Evolutionary conservation across 2,113 vertebrate genomes (phyloP).

Genomic region (Mystacornis crossleyi): DNA sequence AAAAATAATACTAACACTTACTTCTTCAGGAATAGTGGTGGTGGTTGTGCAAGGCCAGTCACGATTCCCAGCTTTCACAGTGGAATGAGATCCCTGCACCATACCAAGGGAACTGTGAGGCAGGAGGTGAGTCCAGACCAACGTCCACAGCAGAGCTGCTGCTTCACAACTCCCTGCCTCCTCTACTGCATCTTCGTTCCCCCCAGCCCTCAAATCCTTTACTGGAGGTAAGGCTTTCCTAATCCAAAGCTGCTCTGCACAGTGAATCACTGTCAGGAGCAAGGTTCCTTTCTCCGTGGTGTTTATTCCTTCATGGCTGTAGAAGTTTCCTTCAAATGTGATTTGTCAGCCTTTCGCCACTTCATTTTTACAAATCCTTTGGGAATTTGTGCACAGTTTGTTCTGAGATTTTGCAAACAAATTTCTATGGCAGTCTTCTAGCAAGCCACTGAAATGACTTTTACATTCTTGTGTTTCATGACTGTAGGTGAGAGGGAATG

Average conservation of each 20-base stretch:
- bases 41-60: background rate
- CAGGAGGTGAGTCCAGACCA: background rate
- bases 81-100: background rate
- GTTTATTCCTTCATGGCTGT: background rate
- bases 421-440: background rate
- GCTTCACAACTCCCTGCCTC: background rate
- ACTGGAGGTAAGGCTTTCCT: background rate
- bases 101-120: background rate
- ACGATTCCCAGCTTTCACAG: background rate
- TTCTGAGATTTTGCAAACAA: background rate
- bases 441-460: background rate
- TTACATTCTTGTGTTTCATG: background rate
- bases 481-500: background rate
- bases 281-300: background rate
- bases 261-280: fast-evolving
- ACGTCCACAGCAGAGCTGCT: background rate
- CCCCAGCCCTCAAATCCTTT: too few relatives aligned
- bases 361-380: background rate
- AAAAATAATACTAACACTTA: background rate
- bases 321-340: background rate
- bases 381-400: background rate
- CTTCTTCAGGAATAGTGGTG: background rate
- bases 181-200: too few relatives aligned
- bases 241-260: background rate
- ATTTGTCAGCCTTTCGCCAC: background rate